Evolutionary conservation across 2,113 vertebrate species (phyloP).

Genomic region (Grus americana): DNA sequence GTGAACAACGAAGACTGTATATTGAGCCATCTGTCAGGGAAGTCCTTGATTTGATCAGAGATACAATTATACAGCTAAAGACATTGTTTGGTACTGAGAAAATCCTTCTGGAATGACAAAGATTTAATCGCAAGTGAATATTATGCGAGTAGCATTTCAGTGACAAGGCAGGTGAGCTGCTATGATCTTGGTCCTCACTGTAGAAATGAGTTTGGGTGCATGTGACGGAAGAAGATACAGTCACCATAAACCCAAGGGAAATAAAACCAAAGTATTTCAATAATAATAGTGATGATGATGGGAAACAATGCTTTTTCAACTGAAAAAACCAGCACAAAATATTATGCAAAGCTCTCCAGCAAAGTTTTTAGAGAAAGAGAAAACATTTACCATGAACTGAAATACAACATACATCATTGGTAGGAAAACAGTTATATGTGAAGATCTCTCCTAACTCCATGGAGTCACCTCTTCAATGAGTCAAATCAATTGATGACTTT

Average conservation of each 20-base stretch:
- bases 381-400: conserved; percentile 49
- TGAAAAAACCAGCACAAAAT: not conserved
- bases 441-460: not conserved
- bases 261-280: not conserved
- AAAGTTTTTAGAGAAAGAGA: not conserved
- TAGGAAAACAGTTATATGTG: conserved; percentile 15
- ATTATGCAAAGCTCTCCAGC: not conserved
- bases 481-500: not conserved
- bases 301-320: not conserved
- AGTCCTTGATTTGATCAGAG: not conserved
- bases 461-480: not conserved
- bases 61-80: not conserved
- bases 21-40: not conserved
- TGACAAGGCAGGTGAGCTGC: not conserved
- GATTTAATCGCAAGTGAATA: not conserved
- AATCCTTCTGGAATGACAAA: not conserved
- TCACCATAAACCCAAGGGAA: not conserved
- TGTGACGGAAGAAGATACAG: not conserved
- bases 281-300: not conserved
- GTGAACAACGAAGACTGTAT: not conserved
- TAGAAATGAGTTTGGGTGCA: not conserved
- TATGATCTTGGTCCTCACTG: not conserved
- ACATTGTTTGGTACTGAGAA: not conserved
- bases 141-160: not conserved
- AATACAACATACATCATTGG: conserved; percentile 1